Evolutionary conservation across 2,888 invertebrate genomes (phyloP).

Genomic region (Caenorhabditis wallacei): DNA sequence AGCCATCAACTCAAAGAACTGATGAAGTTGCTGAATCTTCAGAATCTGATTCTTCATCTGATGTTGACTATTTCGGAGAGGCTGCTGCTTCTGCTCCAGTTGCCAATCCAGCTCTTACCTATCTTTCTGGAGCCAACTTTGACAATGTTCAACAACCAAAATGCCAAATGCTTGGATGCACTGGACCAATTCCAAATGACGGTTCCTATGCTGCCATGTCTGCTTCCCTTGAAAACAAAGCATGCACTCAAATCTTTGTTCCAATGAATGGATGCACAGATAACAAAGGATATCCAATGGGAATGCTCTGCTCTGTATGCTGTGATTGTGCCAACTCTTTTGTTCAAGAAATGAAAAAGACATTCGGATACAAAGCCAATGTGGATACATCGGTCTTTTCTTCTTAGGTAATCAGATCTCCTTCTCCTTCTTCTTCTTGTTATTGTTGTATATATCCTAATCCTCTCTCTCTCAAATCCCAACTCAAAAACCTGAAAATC

Average conservation of each 20-base stretch:
- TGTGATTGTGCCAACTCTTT: conserved; percentile 79
- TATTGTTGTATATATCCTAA: conserved; percentile 25
- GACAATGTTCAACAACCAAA: conserved; percentile 76
- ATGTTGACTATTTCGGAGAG: conserved; percentile 63
- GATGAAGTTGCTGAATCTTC: conserved; percentile 30
- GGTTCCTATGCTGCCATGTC: conserved; percentile 71
- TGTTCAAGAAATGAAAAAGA: conserved; percentile 76
- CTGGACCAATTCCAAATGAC: conserved; percentile 80
- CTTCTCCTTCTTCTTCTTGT: conserved; percentile 2
- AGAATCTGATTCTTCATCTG: conserved; percentile 52
- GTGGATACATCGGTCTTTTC: conserved; percentile 41
- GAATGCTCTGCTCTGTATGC: conserved; percentile 81
- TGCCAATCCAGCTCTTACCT: conserved; percentile 78
- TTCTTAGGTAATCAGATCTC: conserved; percentile 31
- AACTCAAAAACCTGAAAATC: conserved; percentile 44
- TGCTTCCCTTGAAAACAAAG: conserved; percentile 53
- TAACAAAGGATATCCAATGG: conserved; percentile 78
- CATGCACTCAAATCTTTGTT: conserved; percentile 79
- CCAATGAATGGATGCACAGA: conserved; percentile 78
- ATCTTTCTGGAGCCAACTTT: conserved; percentile 76
- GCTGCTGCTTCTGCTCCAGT: conserved; percentile 65
- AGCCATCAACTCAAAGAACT: conserved; percentile 48
- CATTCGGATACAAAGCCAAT: conserved; percentile 73
- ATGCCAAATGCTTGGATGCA: conserved; percentile 79
- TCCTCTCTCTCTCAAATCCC: neutral